These are phyloP conservation scores for Dryoscopus gambensis DNA, from an alignment of 2,113 vertebrate genomes.

Conservation along the genomic window DNA sequence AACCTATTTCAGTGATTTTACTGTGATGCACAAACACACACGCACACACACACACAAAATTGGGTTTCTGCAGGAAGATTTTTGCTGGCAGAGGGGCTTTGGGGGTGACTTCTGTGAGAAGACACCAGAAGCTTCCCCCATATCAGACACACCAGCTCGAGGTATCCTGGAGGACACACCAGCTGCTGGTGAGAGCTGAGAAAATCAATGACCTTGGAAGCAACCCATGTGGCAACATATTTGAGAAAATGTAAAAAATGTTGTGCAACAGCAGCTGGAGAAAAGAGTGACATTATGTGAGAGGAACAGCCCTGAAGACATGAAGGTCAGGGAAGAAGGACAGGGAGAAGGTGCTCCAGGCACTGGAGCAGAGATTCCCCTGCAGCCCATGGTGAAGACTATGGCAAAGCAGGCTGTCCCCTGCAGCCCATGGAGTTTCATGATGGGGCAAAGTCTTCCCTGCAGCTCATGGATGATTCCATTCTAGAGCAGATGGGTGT, in stretches of 20 bases:
- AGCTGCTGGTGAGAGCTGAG: neutral
- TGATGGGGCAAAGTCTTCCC: neutral
- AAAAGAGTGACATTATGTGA: rapidly evolving
- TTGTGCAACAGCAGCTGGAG: neutral
- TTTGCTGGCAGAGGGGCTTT: neutral
- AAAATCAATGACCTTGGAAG: neutral
- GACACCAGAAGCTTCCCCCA: neutral
- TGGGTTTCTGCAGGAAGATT: neutral
- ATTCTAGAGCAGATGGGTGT: neutral
- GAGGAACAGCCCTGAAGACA: neutral
- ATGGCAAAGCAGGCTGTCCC: neutral
- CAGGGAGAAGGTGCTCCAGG: neutral
- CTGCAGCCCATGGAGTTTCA: neutral
- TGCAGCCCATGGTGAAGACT: rapidly evolving
- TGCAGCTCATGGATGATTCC: neutral
- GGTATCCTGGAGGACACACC: neutral
- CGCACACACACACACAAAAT: rapidly evolving
- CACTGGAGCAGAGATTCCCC: neutral
- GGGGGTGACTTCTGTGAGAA: neutral
- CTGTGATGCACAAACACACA: neutral
- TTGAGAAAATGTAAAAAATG: neutral
- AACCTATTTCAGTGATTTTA: neutral
- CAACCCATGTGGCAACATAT: neutral
- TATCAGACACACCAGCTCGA: neutral
- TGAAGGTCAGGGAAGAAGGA: neutral